Conservation (phyloP, 2,113 vertebrate genomes). For the Murina feae region DNA sequence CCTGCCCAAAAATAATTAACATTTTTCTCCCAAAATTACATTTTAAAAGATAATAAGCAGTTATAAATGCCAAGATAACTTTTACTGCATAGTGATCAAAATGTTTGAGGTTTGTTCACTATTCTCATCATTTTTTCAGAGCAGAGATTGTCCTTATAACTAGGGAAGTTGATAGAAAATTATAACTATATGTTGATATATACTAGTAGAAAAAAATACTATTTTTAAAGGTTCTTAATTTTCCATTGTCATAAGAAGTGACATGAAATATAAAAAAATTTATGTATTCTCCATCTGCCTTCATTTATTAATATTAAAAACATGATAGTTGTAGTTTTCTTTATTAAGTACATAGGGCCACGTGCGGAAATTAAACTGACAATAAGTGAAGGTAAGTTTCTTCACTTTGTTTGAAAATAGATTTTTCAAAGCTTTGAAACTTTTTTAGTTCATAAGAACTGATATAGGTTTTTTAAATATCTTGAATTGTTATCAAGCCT, state of each 20-base stretch:
- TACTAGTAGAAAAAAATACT: not conserved
- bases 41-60: slow-evolving; percentile 68
- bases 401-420: slow-evolving; percentile 47
- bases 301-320: slow-evolving; percentile 49
- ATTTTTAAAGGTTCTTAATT: slow-evolving; percentile 42
- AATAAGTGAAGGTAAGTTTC: slow-evolving; percentile 7
- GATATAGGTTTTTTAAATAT: not conserved
- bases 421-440: slow-evolving; percentile 41
- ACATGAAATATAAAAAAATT: not conserved
- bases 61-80: slow-evolving; percentile 63
- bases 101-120: slow-evolving; percentile 31
- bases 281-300: slow-evolving; percentile 36
- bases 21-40: slow-evolving; percentile 58
- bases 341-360: slow-evolving; percentile 16
- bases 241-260: slow-evolving; percentile 22
- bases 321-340: not conserved
- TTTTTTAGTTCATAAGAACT: slow-evolving; percentile 34
- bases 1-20: slow-evolving; percentile 70
- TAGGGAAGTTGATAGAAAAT: not conserved
- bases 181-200: slow-evolving; percentile 22
- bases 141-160: slow-evolving; percentile 38
- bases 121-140: slow-evolving; percentile 23
- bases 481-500: slow-evolving; percentile 37
- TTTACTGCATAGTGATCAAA: slow-evolving; percentile 55
- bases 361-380: slow-evolving; percentile 34